Percentiles rank a stretch among this genome's conserved stretches.
Evolutionary conservation across 2,888 invertebrate species (phyloP).

Genomic region (Lasioglossum lativentre): DNA sequence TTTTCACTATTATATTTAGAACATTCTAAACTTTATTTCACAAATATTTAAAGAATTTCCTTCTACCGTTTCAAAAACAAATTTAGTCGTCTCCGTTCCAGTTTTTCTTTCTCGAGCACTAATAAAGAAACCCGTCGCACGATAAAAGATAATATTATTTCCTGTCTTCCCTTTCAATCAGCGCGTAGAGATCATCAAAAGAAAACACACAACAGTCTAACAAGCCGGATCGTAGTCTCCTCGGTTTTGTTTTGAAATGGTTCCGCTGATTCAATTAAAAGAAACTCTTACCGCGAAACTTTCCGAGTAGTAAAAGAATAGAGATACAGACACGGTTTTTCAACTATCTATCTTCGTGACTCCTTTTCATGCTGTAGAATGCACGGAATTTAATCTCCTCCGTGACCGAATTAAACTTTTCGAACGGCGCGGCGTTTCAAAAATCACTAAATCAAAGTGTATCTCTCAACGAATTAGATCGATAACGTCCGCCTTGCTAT

Average conservation of each 20-base stretch:
- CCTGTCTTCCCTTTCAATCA: background rate
- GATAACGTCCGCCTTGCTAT: background rate
- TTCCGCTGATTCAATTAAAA: constrained; percentile 17
- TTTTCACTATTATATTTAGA: background rate
- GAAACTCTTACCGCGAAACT: constrained; percentile 29
- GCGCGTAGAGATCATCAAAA: background rate
- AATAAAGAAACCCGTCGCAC: background rate
- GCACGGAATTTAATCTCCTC: constrained; percentile 43
- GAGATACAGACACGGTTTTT: constrained; percentile 18
- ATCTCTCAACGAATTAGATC: background rate
- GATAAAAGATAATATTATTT: background rate
- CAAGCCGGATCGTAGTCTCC: constrained; percentile 2
- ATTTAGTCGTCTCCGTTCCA: background rate
- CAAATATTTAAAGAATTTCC: background rate
- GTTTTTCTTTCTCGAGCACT: background rate
- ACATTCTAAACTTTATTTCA: background rate
- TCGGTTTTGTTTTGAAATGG: constrained; percentile 30
- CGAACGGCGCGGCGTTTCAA: background rate
- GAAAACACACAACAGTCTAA: background rate
- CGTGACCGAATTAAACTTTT: constrained; percentile 45
- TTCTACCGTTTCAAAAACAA: background rate
- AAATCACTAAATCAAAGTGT: background rate
- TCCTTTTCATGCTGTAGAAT: constrained; percentile 21
- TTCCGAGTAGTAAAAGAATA: constrained; percentile 33
- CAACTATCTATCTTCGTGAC: constrained; percentile 44